Base-by-base conservation (phyloP, 2,888 invertebrate species). In the Argynnis bischoffii region DNA sequence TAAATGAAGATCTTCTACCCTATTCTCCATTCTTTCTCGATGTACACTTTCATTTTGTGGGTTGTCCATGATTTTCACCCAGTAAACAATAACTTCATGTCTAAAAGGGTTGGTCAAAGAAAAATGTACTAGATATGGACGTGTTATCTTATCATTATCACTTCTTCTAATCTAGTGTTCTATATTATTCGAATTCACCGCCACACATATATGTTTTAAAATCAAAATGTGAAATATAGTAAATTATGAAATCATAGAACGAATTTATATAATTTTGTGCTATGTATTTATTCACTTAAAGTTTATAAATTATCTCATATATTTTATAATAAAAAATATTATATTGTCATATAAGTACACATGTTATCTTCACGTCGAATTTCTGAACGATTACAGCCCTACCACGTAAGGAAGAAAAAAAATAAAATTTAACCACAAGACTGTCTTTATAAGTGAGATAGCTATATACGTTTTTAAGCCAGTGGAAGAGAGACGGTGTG, bases 71-170 rank as follows among this genome's bases (percentile, higher is more conserved):
- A 48, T 64, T 71, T 69, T 72, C 69, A 69, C 54, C 50, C 54
- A 64, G 70, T 74, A 75, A 67, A 72, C 85, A 90, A 85, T 77
- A 81, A 80, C 80, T 85, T 84, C 90, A 90, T 91, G 77, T 77
- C 86, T 80, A 80, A 78, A 82, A 83, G 77, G 79, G 75, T 75
- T 81, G 77, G 76, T 80, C 80, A 83, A 78, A 81, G 77, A 83
- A 77, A 85, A 86, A 89, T 89, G 89, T 84, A 74, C 80, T 77
- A 75, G 81, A 78, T 81, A 83, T 83, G 82, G 81, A 82, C 79
- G 82, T 83, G 87, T 89, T 90, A 91, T 91, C 91, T 91, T 90
- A 91, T 90, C 91, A 87, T 82, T 86, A 89, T 88, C 88, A 80
- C 80, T 82, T 78, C 76, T 77, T 74, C 81, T 89, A 89, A 90